Evolutionary conservation across 1,140 invertebrate species (phyloP), one percentile per base, ranked within the genome.

Genomic region (Venustaconcha ellipsiformis): DNA sequence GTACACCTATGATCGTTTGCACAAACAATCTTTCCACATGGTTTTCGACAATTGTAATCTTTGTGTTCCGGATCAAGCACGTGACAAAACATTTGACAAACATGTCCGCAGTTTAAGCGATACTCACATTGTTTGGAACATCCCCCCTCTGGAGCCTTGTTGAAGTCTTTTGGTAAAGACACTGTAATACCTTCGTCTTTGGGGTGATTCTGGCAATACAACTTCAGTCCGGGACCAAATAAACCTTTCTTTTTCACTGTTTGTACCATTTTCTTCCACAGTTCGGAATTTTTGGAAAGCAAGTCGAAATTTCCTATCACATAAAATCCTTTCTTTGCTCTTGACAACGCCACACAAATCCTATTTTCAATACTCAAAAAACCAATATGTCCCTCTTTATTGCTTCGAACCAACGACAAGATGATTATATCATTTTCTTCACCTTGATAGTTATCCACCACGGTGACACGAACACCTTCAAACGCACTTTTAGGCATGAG

Each of bases 351-450:
- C 2, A 97, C 95, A 89, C 94, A 96, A 59, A 96, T 92, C 67
- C 96, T 89, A 89, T 96, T 97, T 60, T 93, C 91, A 63, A 92
- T 93, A 55, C 91, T 92, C 20, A 97, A 87, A 90, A 96, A 97
- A 5, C 96, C 96, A 83, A 96, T 93, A n/a, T 57, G 64, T 17
- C 91, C 91, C 6, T 93, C 88, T 1, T 86, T 74, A 71, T 89
- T 89, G 86, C 94, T 96, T 77, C 96, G 90, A 0, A 97, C 95
- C 12, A 97, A 89, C 0, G 96, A 96, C 13, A 97, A 84, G 5
- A 97, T 83, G 74, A 97, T 94, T 57, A 97, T 96, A 79, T 95
- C 93, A 58, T 93, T 94, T 89, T 97, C 96, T 87, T 96, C 94
- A 0, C 96, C 95, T 91, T 89, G 87, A 72, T 81, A 89, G 78